Base-by-base conservation (phyloP, 2,113 vertebrate species). In the Periophthalmus modestus region DNA sequence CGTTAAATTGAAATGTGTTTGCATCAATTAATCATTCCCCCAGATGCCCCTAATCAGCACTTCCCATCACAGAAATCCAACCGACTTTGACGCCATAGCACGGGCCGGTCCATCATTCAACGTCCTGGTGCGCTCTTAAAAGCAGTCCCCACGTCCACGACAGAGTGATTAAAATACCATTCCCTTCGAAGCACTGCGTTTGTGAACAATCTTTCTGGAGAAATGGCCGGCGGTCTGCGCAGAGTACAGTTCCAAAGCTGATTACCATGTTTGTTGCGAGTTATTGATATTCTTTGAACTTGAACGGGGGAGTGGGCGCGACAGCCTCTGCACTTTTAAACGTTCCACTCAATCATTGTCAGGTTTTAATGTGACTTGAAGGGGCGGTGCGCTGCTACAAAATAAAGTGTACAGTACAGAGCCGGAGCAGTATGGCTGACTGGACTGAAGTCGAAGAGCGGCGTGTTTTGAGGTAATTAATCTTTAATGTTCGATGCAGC, bases 21-120 rank as follows among this genome's bases (percentile, higher is more conserved):
- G 81, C 86, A 91, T 91, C 88, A 91, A 91, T 92, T 91, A 91
- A 91, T 91, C 88, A 91, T 92, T 73, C 75, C 71, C 84, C 88
- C 86, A 89, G 85, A 89, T 91, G 86, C 86, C 86, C 73, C 84
- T 88, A 88, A 91, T 90, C 86, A 86, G 81, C 86, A 66, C 85
- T 89, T 82, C 79, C 82, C 83, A 82, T 88, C 82, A 81, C 75
- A 74, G 85, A 82, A 62, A 34, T 70, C 72, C 73, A 65, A 83
- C 80, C 79, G 82, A 81, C 84, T 70, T 52, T 72, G 65, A 73
- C 48, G 48, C 78, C 73, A 78, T 81, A 80, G 83, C 80, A 11
- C 78, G 57, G 82, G 61, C 67, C 14, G 2, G 68, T 52, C 73
- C 72, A 78, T 88, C 88, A 77, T 87, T 89, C 84, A 92, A 90